Conservation (phyloP, 2,113 vertebrate species). For the Osmerus eperlanus region DNA sequence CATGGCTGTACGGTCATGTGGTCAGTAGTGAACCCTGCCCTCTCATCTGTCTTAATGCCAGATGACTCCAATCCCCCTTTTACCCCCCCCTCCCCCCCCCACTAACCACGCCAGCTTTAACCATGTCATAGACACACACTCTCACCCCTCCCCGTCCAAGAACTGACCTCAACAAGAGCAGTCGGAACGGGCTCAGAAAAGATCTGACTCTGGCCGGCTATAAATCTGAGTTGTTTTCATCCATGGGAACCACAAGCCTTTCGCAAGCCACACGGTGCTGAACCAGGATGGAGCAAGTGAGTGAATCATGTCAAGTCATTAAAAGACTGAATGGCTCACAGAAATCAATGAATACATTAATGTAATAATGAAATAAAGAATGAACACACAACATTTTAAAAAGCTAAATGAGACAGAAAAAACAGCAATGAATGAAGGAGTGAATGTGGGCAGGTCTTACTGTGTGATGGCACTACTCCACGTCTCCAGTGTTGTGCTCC, state of each 20-base stretch:
- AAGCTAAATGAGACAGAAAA: too few relatives aligned
- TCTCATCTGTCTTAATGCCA: neutral
- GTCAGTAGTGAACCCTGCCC: neutral
- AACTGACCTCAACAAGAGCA: constrained; percentile 13
- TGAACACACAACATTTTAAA: too few relatives aligned
- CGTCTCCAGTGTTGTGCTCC: neutral
- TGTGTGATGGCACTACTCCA: too few relatives aligned
- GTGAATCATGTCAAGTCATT: neutral
- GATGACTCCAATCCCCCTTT: neutral
- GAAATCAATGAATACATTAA: too few relatives aligned
- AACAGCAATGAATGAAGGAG: too few relatives aligned
- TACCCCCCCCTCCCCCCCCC: neutral
- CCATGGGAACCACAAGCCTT: constrained; percentile 32
- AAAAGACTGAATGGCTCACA: too few relatives aligned
- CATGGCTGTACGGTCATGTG: neutral
- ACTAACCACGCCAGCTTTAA: neutral
- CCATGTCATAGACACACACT: constrained; percentile 12
- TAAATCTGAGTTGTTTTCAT: constrained; percentile 36
- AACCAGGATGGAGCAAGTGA: neutral
- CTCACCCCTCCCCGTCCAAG: constrained; percentile 32
- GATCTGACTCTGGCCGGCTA: constrained; percentile 35
- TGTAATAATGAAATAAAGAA: too few relatives aligned
- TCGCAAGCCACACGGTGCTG: too few relatives aligned
- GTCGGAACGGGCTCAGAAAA: constrained; percentile 29
- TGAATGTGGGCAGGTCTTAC: too few relatives aligned